Conservation (phyloP, 2,797 vertebrate species). For the Erethizon dorsatum region DNA sequence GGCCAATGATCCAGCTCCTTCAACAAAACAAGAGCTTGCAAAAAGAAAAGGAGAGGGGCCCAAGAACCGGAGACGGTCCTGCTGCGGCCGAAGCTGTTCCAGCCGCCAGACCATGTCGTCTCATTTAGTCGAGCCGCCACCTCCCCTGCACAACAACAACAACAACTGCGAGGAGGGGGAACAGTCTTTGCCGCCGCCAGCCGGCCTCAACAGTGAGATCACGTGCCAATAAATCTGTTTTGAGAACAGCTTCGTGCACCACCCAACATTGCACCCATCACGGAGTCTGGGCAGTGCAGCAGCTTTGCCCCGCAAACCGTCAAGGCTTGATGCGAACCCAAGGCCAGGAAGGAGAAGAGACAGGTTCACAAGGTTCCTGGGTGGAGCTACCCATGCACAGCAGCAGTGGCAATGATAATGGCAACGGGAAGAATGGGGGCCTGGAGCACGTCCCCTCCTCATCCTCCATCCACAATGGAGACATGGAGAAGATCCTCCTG, state of each 20-base stretch:
- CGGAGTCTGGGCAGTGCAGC: conserved; percentile 6
- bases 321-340: too few relatives aligned
- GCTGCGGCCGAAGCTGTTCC: conserved; percentile 56
- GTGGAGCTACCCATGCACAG: conserved; percentile 97
- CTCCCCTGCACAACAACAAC: conserved; percentile 86
- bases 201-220: conserved; percentile 88
- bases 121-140: conserved; percentile 84
- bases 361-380: conserved; percentile 99
- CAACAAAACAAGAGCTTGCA: neutral
- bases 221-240: neutral
- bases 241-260: conserved; percentile 1
- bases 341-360: too few relatives aligned
- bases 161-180: conserved; percentile 88
- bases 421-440: conserved; percentile 93
- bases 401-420: conserved; percentile 89
- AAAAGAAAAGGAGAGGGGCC: conserved; percentile 66
- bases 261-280: neutral
- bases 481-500: conserved; percentile 99
- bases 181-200: conserved; percentile 80
- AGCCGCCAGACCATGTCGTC: conserved; percentile 77
- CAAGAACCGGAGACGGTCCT: conserved; percentile 75
- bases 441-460: conserved; percentile 98
- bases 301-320: too few relatives aligned
- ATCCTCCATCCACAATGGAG: conserved; percentile 98
- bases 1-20: neutral